phyloP scores from a whole-genome alignment of 2,797 vertebrate species.

The Eulemur mongoz region DNA sequence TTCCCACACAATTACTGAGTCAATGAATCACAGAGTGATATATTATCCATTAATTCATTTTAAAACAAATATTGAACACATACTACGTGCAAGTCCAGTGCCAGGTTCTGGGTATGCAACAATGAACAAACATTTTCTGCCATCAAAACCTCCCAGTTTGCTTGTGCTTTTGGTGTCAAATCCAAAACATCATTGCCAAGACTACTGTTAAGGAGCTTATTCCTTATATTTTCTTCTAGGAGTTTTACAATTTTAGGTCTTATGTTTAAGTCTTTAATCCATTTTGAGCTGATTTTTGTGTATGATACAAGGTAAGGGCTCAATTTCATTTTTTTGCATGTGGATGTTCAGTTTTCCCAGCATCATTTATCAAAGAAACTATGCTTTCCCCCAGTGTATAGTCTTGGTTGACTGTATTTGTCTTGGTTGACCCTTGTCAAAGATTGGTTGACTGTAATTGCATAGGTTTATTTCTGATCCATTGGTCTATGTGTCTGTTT shows the following conservation, averaged over 20 bases:
- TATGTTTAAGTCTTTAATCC: not conserved
- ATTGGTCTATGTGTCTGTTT: not conserved
- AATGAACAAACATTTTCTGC: not conserved
- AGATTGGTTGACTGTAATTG: not conserved
- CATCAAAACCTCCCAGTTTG: conserved; percentile 27
- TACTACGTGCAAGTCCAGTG: not conserved
- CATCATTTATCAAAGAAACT: not conserved
- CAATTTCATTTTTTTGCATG: not conserved
- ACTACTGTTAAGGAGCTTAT: not conserved
- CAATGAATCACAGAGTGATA: not conserved
- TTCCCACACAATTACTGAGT: not conserved
- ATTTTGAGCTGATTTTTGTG: not conserved
- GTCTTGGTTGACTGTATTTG: not conserved
- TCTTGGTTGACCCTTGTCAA: not conserved
- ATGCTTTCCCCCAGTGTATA: not conserved
- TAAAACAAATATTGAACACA: not conserved
- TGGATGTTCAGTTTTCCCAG: not conserved
- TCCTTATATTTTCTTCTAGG: not conserved
- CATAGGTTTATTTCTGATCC: not conserved
- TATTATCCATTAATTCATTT: not conserved
- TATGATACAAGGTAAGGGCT: not conserved
- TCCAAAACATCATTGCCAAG: not conserved
- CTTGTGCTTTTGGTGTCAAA: not conserved
- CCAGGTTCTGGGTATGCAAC: not conserved
- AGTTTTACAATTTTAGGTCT: not conserved